Evolutionary conservation across 2,888 invertebrate genomes (phyloP), one percentile per base, ranked within the genome.

Genomic region (Meloe dianella): DNA sequence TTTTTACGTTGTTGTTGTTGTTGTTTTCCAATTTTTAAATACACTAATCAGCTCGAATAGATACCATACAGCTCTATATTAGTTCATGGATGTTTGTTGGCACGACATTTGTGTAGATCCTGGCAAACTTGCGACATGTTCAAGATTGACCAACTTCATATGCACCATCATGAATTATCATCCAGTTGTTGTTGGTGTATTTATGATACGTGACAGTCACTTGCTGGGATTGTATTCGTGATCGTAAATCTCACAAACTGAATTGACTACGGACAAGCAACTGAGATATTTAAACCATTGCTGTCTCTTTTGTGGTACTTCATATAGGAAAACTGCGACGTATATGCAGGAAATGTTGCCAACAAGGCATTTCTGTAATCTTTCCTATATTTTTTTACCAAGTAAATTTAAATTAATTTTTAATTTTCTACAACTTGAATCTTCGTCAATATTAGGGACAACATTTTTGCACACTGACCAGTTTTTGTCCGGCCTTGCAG

Each of bases 171-270:
- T 67, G 67, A 67, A 64, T 67, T 67, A 67, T 67, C 47, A 54
- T 67, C 62, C 38, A 60, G 59, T 47, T 47, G 47, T 47, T 47
- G 64, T 64, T 61, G 64, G 64, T 67, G 67, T 67, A 67, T 67
- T 67, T 67, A 67, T 67, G 67, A 67, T 65, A 67, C 67, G 67
- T 67, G 67, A 67, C 67, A 67, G 67, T 67, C 64, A 67, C 67
- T 67, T 65, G 67, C 67, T 67, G 67, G 67, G 67, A 64, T 67
- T 67, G 62, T 64, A 51, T 41, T 67, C 67, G 67, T 67, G 67
- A 58, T 64, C 64, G 64, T 67, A 67, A 64, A 67, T 67, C 67
- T 67, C n/a, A 20, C 22, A 27, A 60, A 61, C 47, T 58, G 61
- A 47, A 67, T 64, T 62, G 67, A 67, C 64, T 62, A 17, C 41